These are phyloP conservation scores for Harpagifer antarcticus DNA, from an alignment of 2,797 vertebrate genomes.

Conservation along the genomic window DNA sequence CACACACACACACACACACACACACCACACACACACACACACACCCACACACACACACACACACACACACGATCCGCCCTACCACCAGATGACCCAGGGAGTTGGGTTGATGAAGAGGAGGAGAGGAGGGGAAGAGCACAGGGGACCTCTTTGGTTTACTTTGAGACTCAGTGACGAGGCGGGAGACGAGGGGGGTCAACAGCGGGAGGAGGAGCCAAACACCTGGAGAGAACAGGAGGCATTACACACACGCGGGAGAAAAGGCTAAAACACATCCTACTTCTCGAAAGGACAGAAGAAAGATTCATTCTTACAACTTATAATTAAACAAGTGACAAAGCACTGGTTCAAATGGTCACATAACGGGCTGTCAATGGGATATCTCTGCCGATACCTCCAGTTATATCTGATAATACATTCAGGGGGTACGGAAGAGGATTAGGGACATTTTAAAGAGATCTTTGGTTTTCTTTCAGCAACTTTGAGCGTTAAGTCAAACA, in stretches of 20 bases:
- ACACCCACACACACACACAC: not conserved
- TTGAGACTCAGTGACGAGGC: constrained; percentile 38
- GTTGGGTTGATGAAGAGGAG: constrained; percentile 34
- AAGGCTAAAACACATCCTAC: not conserved
- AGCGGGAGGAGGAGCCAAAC: constrained; percentile 67
- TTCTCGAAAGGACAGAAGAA: too few relatives aligned
- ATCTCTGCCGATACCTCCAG: too few relatives aligned
- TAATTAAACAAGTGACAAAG: too few relatives aligned
- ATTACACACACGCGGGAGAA: too few relatives aligned
- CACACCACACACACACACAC: fast-evolving
- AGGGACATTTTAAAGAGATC: too few relatives aligned
- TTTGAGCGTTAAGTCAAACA: not conserved
- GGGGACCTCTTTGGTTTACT: constrained; percentile 34
- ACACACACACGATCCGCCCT: constrained; percentile 14
- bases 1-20: too few relatives aligned
- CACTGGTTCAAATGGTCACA: too few relatives aligned
- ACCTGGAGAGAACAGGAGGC: constrained; percentile 58
- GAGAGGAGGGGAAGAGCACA: constrained; percentile 12
- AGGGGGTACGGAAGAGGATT: too few relatives aligned
- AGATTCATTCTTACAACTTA: too few relatives aligned
- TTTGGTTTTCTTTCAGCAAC: too few relatives aligned
- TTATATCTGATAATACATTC: too few relatives aligned
- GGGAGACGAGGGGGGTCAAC: constrained; percentile 47
- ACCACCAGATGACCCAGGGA: constrained; percentile 64
- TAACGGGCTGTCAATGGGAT: too few relatives aligned